phyloP scores from a whole-genome alignment of 1,140 invertebrate species.

The Aphelenchoides avenae region DNA sequence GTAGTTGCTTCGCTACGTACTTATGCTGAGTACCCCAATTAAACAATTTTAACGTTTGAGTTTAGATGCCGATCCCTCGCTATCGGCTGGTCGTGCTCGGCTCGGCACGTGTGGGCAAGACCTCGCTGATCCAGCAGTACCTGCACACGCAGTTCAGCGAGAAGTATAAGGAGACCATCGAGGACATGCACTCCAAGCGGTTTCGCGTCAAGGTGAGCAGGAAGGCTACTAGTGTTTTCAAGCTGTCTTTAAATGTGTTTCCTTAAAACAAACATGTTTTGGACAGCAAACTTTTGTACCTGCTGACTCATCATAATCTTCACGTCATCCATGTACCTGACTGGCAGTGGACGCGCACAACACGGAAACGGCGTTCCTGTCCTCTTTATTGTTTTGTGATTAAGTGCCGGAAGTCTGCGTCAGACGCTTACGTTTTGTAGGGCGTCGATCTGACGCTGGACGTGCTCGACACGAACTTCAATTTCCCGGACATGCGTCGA shows the following conservation, averaged over 20 bases:
- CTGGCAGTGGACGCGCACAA: background rate
- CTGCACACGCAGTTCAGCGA: conserved; percentile 78
- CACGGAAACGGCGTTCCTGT: background rate
- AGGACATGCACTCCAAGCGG: conserved; percentile 80
- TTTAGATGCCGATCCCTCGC: too few relatives aligned
- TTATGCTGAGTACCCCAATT: too few relatives aligned
- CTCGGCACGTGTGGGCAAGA: conserved; percentile 78
- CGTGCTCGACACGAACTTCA: conserved; percentile 79
- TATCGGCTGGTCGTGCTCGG: conserved; percentile 79
- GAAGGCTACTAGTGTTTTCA: too few relatives aligned
- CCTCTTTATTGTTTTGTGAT: background rate
- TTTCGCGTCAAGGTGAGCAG: conserved; percentile 69
- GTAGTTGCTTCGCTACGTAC: too few relatives aligned
- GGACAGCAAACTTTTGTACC: background rate
- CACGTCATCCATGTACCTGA: background rate
- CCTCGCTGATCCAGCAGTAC: conserved; percentile 77
- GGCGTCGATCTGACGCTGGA: conserved; percentile 66
- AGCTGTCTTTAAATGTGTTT: too few relatives aligned
- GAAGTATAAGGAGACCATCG: conserved; percentile 79
- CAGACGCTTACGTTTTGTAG: conserved; percentile 20
- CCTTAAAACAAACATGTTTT: background rate
- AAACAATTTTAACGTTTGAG: too few relatives aligned
- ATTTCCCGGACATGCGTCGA: conserved; percentile 78
- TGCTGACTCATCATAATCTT: conserved; percentile 4
- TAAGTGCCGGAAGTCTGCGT: background rate